These are phyloP conservation scores for Myodes glareolus DNA, from an alignment of 2,113 vertebrate genomes.

Conservation along the genomic window DNA sequence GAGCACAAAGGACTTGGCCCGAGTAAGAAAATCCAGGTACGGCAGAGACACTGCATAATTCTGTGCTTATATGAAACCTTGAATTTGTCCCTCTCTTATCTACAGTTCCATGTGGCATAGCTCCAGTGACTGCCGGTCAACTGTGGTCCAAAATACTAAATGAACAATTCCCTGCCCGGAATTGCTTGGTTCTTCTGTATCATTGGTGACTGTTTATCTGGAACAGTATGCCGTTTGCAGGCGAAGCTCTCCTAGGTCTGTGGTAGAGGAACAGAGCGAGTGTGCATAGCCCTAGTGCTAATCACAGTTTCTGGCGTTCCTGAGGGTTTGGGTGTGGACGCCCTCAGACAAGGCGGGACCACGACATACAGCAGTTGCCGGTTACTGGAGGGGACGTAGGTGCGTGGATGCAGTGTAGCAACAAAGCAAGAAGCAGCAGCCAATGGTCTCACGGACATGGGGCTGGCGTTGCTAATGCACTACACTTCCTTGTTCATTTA, in stretches of 20 bases:
- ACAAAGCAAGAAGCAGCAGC: background rate
- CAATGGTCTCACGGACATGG: background rate
- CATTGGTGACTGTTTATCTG: background rate
- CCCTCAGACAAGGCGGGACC: background rate
- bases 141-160: background rate
- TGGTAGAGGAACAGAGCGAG: background rate
- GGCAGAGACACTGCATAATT: background rate
- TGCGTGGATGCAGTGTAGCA: rapidly evolving
- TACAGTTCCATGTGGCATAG: background rate
- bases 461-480: too few relatives aligned
- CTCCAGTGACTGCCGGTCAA: background rate
- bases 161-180: too few relatives aligned
- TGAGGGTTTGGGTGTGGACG: background rate
- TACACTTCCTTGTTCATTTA: background rate
- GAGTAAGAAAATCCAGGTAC: background rate
- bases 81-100: background rate
- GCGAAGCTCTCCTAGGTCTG: too few relatives aligned
- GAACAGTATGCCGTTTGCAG: background rate
- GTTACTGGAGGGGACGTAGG: background rate
- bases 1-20: background rate
- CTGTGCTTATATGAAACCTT: background rate
- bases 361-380: rapidly evolving
- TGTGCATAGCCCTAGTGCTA: too few relatives aligned
- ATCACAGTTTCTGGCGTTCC: background rate
- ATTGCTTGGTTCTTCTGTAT: background rate